Percentiles rank a stretch among this genome's conserved stretches.
Conservation (phyloP, 2,888 invertebrate genomes). For the Bruchidius siliquastri region DNA sequence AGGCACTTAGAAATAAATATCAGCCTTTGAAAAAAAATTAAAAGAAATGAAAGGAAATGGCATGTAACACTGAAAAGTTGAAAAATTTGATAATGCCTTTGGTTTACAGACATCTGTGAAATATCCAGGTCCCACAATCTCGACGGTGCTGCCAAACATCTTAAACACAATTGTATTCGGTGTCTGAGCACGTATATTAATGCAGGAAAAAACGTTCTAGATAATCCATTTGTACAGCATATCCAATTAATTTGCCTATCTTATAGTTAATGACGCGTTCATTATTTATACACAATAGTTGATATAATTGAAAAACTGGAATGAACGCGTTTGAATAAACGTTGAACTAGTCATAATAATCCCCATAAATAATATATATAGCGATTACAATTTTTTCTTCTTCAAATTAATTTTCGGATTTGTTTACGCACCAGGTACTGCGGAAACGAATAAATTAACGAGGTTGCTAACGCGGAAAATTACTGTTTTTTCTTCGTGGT, state of each 20-base stretch:
- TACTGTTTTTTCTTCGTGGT: neutral
- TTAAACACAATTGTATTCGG: too few species aligned
- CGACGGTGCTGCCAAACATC: too few species aligned
- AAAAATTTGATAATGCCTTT: too few species aligned
- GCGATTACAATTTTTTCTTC: neutral
- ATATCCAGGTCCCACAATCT: too few species aligned
- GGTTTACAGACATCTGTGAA: too few species aligned
- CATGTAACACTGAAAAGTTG: too few species aligned
- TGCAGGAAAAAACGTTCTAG: neutral
- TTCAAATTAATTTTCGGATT: neutral
- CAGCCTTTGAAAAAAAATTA: too few species aligned
- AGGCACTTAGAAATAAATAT: too few species aligned
- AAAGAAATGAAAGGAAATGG: too few species aligned
- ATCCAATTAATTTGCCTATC: neutral
- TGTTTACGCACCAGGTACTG: neutral
- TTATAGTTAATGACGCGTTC: neutral
- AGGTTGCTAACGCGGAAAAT: neutral
- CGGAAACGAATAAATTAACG: neutral
- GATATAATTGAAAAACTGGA: neutral
- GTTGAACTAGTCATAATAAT: neutral
- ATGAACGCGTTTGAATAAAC: neutral
- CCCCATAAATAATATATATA: neutral
- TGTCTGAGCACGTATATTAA: neutral
- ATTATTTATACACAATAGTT: neutral
- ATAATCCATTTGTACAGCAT: neutral